Conservation (phyloP, 2,888 invertebrate species). For the Drosophila robusta region DNA sequence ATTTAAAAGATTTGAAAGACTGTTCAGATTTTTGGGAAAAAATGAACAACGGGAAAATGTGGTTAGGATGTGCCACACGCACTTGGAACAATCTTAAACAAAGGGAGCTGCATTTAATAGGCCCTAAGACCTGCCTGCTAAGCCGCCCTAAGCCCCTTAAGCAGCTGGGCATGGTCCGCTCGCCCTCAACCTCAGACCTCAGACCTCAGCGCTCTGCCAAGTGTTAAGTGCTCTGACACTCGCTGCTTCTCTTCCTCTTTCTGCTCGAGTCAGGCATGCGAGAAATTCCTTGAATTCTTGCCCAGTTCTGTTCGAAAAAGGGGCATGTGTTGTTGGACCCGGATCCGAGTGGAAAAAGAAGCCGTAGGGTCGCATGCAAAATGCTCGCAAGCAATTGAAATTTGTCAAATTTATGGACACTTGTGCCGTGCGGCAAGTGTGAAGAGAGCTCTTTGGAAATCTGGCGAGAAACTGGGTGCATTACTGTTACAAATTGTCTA, state of each 20-base stretch:
- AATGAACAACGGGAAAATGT: slow-evolving; percentile 12
- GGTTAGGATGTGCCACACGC: slow-evolving; percentile 7
- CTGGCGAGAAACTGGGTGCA: background rate
- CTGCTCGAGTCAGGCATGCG: slow-evolving; percentile 49
- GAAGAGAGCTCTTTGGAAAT: slow-evolving; percentile 29
- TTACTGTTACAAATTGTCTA: slow-evolving; percentile 60
- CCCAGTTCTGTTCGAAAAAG: slow-evolving; percentile 6
- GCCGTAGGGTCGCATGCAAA: slow-evolving; percentile 52
- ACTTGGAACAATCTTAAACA: slow-evolving; percentile 2
- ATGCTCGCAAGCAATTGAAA: slow-evolving; percentile 53
- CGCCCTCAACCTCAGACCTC: background rate
- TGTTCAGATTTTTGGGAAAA: background rate
- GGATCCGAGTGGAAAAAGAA: slow-evolving; percentile 7
- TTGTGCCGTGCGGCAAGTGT: slow-evolving; percentile 63
- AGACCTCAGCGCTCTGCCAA: slow-evolving; percentile 40
- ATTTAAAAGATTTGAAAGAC: slow-evolving; percentile 22
- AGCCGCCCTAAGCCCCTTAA: slow-evolving; percentile 68
- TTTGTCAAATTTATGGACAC: slow-evolving; percentile 51
- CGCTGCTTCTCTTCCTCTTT: slow-evolving; percentile 2
- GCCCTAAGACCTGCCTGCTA: slow-evolving; percentile 28
- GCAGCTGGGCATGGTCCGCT: slow-evolving; percentile 53
- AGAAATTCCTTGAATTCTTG: slow-evolving; percentile 69
- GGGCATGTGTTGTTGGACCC: slow-evolving; percentile 61
- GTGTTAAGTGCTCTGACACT: slow-evolving; percentile 77
- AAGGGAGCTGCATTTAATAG: slow-evolving; percentile 44